phyloP scores from a whole-genome alignment of 2,113 vertebrate genomes.

The Bufo bufo region DNA sequence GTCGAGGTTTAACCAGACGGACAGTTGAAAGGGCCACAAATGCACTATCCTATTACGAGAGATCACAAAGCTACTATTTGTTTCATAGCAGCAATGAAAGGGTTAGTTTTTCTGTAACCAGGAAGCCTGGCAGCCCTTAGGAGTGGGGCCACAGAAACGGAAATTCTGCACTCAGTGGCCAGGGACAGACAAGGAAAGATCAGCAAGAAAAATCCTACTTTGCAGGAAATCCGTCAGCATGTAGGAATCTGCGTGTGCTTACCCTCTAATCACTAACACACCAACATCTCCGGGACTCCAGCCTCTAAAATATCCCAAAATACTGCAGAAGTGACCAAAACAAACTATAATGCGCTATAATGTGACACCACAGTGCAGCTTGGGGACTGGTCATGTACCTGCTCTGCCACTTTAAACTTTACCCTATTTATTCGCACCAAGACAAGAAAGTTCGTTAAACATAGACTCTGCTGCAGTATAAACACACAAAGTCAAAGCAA shows the following conservation, averaged over 20 bases:
- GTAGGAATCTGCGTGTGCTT: conserved; percentile 59
- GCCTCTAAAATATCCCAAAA: background rate
- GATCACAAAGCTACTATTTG: background rate
- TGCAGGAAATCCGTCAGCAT: conserved; percentile 59
- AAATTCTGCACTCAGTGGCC: conserved; percentile 46
- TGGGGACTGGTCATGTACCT: too few species aligned
- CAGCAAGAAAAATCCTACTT: conserved; percentile 60
- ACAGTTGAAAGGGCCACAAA: too few species aligned
- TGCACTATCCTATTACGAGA: too few species aligned
- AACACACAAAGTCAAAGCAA: too few species aligned
- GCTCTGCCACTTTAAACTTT: background rate
- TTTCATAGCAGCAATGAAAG: background rate
- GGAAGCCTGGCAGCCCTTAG: conserved; percentile 29
- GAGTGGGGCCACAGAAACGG: conserved; percentile 37
- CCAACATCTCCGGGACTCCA: conserved; percentile 6
- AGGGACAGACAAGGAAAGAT: conserved; percentile 57
- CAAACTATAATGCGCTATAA: background rate
- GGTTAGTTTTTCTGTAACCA: conserved; percentile 4
- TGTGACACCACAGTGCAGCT: background rate
- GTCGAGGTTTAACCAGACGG: too few species aligned
- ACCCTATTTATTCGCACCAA: background rate
- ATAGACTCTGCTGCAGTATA: background rate
- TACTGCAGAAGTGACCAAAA: background rate
- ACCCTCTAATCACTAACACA: conserved; percentile 56
- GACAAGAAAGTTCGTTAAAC: background rate